phyloP scores from a whole-genome alignment of 2,888 invertebrate genomes.

The Agrypnus murinus region DNA sequence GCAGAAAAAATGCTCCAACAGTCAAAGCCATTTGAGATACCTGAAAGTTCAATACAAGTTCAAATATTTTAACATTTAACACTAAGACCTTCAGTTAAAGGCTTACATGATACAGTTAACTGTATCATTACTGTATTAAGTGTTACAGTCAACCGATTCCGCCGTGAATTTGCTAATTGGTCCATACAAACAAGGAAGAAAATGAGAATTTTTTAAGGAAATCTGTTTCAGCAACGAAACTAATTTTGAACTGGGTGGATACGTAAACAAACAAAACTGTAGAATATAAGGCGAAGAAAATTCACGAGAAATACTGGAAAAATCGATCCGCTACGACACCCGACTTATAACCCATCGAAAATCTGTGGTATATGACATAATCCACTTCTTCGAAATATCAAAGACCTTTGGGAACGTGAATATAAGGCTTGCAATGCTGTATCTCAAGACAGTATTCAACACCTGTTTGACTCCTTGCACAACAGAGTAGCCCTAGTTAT shows the following conservation, averaged over 20 bases:
- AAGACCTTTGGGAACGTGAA: too few species aligned
- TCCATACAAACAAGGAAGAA: not conserved
- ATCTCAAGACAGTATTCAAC: too few species aligned
- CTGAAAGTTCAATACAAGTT: not conserved
- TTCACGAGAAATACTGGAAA: not conserved
- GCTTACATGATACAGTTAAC: constrained; percentile 8
- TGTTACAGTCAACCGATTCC: not conserved
- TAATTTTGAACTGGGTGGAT: not conserved
- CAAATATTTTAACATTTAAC: not conserved
- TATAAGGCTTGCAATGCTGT: too few species aligned
- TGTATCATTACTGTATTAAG: too few species aligned
- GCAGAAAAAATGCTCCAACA: too few species aligned
- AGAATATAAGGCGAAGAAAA: not conserved
- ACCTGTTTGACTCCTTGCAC: too few species aligned
- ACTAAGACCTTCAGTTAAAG: not conserved
- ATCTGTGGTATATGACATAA: too few species aligned
- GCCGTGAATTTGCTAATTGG: constrained; percentile 7
- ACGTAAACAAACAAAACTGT: constrained; percentile 3
- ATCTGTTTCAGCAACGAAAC: not conserved
- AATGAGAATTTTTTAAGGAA: constrained; percentile 5
- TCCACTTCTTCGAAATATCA: too few species aligned
- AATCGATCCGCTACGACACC: too few species aligned
- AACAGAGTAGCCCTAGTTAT: too few species aligned
- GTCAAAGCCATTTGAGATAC: not conserved
- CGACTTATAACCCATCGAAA: too few species aligned